phyloP scores from a whole-genome alignment of 2,113 vertebrate genomes.

The Gobiocypris rarus region DNA sequence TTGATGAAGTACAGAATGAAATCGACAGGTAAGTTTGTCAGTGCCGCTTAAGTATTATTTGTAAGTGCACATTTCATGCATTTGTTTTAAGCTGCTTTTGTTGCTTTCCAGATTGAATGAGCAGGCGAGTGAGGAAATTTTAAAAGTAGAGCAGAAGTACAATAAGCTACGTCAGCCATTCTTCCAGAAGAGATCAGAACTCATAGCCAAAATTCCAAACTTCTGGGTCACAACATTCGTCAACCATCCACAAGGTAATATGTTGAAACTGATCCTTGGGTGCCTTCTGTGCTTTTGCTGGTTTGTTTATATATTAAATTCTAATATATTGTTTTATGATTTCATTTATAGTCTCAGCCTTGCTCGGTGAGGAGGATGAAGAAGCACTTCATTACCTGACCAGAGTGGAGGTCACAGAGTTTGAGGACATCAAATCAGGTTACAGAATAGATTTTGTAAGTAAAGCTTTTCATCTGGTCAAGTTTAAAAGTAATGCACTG shows the following conservation, averaged over 20 bases:
- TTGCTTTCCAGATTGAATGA: slow-evolving; percentile 84
- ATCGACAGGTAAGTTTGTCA: slow-evolving; percentile 84
- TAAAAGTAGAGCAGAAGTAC: slow-evolving; percentile 97
- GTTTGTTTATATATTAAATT: too few species aligned
- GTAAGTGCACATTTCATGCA: neutral
- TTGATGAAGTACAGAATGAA: slow-evolving; percentile 96
- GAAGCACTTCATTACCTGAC: slow-evolving; percentile 92
- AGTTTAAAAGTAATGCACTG: neutral
- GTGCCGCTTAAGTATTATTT: neutral
- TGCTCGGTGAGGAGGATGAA: slow-evolving; percentile 90
- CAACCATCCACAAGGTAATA: slow-evolving; percentile 91
- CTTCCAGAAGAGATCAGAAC: slow-evolving; percentile 94
- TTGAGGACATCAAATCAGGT: slow-evolving; percentile 94
- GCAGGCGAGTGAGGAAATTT: slow-evolving; percentile 93
- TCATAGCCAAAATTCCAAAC: slow-evolving; percentile 95
- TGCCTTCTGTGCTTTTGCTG: neutral
- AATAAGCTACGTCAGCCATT: slow-evolving; percentile 94
- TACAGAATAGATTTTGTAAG: slow-evolving; percentile 98
- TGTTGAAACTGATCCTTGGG: too few species aligned
- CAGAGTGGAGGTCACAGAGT: slow-evolving; percentile 92
- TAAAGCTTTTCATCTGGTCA: slow-evolving; percentile 43
- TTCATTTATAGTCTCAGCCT: slow-evolving; percentile 82
- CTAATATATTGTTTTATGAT: neutral
- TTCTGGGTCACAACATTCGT: slow-evolving; percentile 96
- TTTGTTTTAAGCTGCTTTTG: neutral